Conservation (phyloP, 2,113 vertebrate species). For the Phalacrocorax brasilianus region DNA sequence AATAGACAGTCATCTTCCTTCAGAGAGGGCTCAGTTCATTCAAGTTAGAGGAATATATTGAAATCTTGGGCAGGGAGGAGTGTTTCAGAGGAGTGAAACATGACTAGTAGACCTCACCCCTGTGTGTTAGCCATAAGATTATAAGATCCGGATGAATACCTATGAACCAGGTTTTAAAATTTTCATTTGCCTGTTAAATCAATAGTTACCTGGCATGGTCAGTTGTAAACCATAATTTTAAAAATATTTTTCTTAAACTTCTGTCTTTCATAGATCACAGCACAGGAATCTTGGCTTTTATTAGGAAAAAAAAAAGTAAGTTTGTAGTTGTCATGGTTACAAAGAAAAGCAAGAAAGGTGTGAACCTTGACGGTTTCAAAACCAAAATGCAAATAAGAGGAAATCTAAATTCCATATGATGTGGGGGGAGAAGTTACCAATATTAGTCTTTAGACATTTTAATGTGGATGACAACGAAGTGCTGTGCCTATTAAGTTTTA, state of each 20-base stretch:
- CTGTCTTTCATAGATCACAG: background rate
- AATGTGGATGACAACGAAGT: background rate
- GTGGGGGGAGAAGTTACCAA: background rate
- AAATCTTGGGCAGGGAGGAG: background rate
- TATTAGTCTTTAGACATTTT: background rate
- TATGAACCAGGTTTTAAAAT: background rate
- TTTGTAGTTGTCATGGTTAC: background rate
- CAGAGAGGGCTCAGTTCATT: background rate
- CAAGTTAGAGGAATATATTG: background rate
- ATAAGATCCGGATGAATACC: background rate
- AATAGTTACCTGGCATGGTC: background rate
- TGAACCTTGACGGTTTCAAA: background rate
- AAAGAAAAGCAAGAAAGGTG: background rate
- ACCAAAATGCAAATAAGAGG: background rate
- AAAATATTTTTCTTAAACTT: background rate
- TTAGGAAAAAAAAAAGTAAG: background rate
- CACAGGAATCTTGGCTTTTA: background rate
- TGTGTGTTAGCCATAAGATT: background rate
- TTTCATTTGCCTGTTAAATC: background rate
- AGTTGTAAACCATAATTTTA: background rate
- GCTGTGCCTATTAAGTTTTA: background rate
- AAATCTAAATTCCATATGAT: background rate
- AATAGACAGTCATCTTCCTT: background rate
- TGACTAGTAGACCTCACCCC: background rate
- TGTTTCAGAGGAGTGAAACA: background rate